Evolutionary conservation across 2,113 vertebrate species (phyloP), one percentile per base, ranked within the genome.

Genomic region (Raja brachyura): DNA sequence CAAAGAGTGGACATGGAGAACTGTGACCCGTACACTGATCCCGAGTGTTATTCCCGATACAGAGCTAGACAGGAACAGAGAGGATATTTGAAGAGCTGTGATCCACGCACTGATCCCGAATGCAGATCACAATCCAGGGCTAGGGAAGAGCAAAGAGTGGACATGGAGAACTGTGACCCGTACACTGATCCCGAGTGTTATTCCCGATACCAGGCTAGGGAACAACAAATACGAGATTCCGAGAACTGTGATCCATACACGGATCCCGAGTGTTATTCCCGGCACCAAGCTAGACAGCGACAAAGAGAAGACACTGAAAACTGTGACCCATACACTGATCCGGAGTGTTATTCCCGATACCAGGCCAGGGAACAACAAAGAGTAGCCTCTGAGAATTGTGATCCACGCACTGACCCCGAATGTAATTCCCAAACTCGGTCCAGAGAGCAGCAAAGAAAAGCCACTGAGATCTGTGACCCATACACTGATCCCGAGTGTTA

Each of bases 71-170:
- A 54, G 9, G 39, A 81, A 8, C 39, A 88, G 33, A n/a, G 56
- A 63, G 0, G 25, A 63, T 56, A 2, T 0, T 5, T 25, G 63
- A 25, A 88, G 59, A 61, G 61, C 9, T 86, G n/a, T n/a, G 13
- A 33, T 93, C 96, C 97, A 0, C 95, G 96, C 61, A 97, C 97
- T 11, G 97, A 97, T 63, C 95, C 94, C 0, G 96, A 97, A 22
- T 97, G 97, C 94, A 95, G 33, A 94, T 96, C 96, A 0, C 79
- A 95, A 74, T 93, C 94, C 93, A 18, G 33, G 93, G 90, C 93
- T 77, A 95, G 93, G 75, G 93, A 94, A 6, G 6, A 70, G 11
- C 33, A 68, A 25, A 68, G 63, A 70, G 22, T 25, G 18, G 63
- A 2, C 0, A 70, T 16, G 61, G 83, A 86, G 56, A 86, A 86